Percentiles rank a stretch among this genome's conserved stretches.
phyloP scores from a whole-genome alignment of 2,797 vertebrate genomes.

The Poeciliopsis gracilis region DNA sequence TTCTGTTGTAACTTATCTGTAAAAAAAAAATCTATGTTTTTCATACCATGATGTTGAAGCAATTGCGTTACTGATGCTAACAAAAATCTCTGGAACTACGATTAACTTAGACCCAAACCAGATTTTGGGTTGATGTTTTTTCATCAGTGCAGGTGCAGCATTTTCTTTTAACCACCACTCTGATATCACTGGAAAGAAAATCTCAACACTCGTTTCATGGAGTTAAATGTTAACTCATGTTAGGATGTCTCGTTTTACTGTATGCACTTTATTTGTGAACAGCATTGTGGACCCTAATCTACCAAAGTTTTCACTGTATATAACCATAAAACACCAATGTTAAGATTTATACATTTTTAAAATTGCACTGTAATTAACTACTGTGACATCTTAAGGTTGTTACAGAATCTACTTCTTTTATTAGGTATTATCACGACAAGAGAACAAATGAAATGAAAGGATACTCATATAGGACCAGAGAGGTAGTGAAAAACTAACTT shows the following conservation, averaged over 20 bases:
- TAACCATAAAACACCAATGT: not conserved
- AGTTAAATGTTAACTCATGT: not conserved
- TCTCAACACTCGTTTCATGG: too few relatives aligned
- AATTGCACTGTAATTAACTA: not conserved
- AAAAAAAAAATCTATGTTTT: not conserved
- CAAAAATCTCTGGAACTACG: slow-evolving; percentile 8
- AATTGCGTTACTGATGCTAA: slow-evolving; percentile 13
- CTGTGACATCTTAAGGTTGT: not conserved
- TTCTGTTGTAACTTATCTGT: not conserved
- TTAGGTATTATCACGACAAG: not conserved
- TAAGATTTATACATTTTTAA: not conserved
- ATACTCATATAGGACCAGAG: not conserved
- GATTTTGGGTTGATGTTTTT: slow-evolving; percentile 5
- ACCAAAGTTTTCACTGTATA: not conserved
- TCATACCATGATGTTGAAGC: not conserved
- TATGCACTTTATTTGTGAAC: not conserved
- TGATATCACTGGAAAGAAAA: too few relatives aligned
- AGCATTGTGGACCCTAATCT: not conserved
- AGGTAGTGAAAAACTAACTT: not conserved
- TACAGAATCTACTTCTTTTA: not conserved
- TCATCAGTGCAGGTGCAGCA: not conserved
- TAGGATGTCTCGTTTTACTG: not conserved
- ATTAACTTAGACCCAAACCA: not conserved
- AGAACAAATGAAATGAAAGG: not conserved
- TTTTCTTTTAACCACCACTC: not conserved